Evolutionary conservation across 2,113 vertebrate genomes (phyloP), one percentile per base, ranked within the genome.

Genomic region (Cavia porcellus): DNA sequence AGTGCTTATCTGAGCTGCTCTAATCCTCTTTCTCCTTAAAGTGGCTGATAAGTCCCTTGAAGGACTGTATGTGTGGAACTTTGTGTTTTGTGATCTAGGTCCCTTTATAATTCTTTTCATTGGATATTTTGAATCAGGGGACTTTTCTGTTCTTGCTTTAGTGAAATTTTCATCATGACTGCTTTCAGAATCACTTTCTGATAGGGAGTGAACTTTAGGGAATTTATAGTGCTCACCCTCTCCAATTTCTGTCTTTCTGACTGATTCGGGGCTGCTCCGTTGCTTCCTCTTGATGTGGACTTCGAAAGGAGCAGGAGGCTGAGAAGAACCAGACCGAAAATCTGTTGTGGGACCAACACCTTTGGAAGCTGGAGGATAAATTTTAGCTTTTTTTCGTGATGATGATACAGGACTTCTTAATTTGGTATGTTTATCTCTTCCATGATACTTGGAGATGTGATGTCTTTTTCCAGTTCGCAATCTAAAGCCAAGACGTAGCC

Each of bases 401-500:
- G 72, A 28, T 70, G 86, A 95, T 62, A 13, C 3, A 85, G 35
- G 2, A 11, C 22, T 84, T 59, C 55, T 97, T 89, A 50, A 22
- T 70, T 47, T 84, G 45, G 82, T 5, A 0, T 77, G 4, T 92
- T 87, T 93, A 14, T 83, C 84, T 94, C 77, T 92, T 95, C 86
- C 62, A 42, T 3, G 52, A 83, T 94, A 82, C 89, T 97, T 97
- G 80, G 96, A 66, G 7, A 93, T 66, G n/a, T 93, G 93, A 32
- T 52, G 7, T 95, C 92, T 98, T 97, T 96, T 97, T 28, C 87
- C 59, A 97, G 50, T 96, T 86, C 5, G 10, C 80, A 98, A 61
- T 74, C 84, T 93, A 92, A 98, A 98, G 81, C 96, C 96, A 83
- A 98, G 97, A 47, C 68, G 75, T 61, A 97, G 0, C 35, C 42